Percentiles rank a stretch among this genome's conserved stretches.
Conservation (phyloP, 2,888 invertebrate genomes). For the Tigriopus californicus region DNA sequence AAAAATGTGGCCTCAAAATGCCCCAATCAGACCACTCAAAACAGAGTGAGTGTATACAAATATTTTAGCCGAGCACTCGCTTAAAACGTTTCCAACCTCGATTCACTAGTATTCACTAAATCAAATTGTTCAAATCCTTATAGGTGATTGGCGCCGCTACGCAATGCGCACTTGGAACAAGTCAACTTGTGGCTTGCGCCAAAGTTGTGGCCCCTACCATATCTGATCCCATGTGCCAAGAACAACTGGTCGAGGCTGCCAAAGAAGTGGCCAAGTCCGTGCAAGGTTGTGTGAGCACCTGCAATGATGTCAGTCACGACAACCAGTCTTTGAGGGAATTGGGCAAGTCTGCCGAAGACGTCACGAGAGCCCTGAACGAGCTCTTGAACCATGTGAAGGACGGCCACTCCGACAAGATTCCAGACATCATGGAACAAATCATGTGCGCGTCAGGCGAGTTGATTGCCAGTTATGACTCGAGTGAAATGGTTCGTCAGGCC, state of each 20-base stretch:
- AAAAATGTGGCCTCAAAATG: constrained; percentile 80
- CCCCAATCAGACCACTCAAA: constrained; percentile 60
- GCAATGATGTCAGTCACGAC: constrained; percentile 48
- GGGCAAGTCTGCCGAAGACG: constrained; percentile 63
- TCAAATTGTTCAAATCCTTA: neutral
- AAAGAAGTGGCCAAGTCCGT: constrained; percentile 82
- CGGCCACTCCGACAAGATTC: constrained; percentile 22
- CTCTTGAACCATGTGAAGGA: constrained; percentile 63
- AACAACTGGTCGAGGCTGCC: constrained; percentile 77
- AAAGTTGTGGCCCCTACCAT: constrained; percentile 48
- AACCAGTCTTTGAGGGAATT: constrained; percentile 41
- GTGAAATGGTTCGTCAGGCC: constrained; percentile 87
- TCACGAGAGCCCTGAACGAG: constrained; percentile 68
- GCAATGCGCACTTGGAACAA: constrained; percentile 88
- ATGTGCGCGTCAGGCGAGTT: constrained; percentile 72
- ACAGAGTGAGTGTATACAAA: constrained; percentile 32
- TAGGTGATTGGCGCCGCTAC: constrained; percentile 83
- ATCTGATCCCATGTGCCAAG: constrained; percentile 41
- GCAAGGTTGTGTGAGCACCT: constrained; percentile 62
- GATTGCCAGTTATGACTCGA: constrained; percentile 59
- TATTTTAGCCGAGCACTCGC: too few species aligned
- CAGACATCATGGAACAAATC: constrained; percentile 27
- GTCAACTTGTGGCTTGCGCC: constrained; percentile 89
- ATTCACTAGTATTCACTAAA: neutral
- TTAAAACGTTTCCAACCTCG: too few species aligned